Evolutionary conservation across 2,888 invertebrate genomes (phyloP).

Genomic region (Lumbricus terrestris): DNA sequence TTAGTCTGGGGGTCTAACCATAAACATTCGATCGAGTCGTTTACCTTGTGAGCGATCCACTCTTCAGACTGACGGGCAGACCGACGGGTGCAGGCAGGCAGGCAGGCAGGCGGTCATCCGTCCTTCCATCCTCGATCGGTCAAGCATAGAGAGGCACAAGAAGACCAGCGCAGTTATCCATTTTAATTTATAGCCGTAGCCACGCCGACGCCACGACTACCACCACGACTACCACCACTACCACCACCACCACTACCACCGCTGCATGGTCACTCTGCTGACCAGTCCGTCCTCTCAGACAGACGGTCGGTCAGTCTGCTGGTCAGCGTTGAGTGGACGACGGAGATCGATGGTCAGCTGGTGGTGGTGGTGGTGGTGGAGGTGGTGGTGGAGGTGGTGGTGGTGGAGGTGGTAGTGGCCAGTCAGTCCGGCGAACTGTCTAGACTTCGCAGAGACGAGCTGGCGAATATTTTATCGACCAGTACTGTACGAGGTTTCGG

Average conservation of each 20-base stretch:
- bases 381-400: no score
- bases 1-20: neutral
- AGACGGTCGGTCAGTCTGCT: neutral
- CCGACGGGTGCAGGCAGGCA: no score
- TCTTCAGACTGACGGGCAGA: neutral
- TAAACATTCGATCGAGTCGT: neutral
- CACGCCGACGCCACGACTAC: no score
- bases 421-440: neutral
- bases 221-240: no score
- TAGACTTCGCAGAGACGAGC: neutral
- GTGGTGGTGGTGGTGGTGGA: no score
- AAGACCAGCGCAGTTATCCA: neutral
- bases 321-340: neutral
- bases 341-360: neutral
- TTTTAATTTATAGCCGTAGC: neutral
- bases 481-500: neutral
- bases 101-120: no score
- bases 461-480: conserved; percentile 3
- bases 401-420: no score
- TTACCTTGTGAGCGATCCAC: neutral
- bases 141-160: neutral
- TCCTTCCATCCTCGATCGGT: neutral
- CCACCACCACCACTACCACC: no score
- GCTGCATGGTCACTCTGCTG: neutral
- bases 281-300: neutral